Evolutionary conservation across 2,888 invertebrate species (phyloP), one percentile per base, ranked within the genome.

Genomic region (Euzetes globulus): DNA sequence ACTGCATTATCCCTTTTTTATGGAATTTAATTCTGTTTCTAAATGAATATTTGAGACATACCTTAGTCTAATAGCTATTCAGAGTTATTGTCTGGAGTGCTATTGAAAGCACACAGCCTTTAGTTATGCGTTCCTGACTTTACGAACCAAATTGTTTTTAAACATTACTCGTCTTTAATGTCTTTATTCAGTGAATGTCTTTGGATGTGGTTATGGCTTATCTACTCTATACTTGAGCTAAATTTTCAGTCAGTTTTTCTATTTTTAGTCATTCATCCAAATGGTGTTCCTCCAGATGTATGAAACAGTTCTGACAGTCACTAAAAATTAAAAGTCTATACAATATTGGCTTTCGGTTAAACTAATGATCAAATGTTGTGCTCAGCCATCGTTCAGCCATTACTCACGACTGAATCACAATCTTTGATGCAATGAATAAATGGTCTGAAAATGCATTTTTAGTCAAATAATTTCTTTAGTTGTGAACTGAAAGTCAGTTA

Each of bases 361-460:
- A 55, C 55, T 55, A 55, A 55, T 55, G 55, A 52, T 52, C 33
- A 37, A 65, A 27, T 33, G n/a, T 65, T 45, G 41, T 13, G 11
- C 33, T 25, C 55, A 55, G 19, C 3, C 55, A 55, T 68, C 22
- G 11, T n/a, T 25, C 55, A 55, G 19, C 3, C 55, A 55, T 55
- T 63, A 63, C 63, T 63, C 15, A 63, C 63, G 41, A n/a, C 68
- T 68, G 33, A 68, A 68, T 37, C 45, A 22, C 29, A 68, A 68
- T 13, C 45, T 68, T 68, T 45, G 41, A 68, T 68, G 68, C 68
- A 68, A 22, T 68, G 45, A 68, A n/a, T 68, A 68, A 68, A 68
- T 68, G 41, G 7, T n/a, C 19, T 45, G 11, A 37, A 68, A 37
- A 63, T 1, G 63, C 63, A n/a, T 63, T 58, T 33, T n/a, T 17